Evolutionary conservation across 2,888 invertebrate genomes (phyloP).

Genomic region (Xiphydria camelus): DNA sequence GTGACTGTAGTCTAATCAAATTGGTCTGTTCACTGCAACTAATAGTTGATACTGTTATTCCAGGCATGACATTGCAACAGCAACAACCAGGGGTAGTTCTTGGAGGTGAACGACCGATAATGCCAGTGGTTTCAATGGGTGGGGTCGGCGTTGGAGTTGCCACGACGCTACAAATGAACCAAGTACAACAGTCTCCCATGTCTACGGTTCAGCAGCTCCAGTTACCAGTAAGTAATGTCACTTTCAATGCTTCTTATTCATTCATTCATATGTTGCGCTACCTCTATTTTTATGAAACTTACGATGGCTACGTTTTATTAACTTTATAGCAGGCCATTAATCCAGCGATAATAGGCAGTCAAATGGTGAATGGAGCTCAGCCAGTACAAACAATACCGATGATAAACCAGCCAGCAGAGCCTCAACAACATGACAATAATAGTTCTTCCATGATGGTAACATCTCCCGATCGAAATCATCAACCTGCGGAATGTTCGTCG

Average conservation of each 20-base stretch:
- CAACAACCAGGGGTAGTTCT: conserved; percentile 51
- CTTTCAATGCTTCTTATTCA: background rate
- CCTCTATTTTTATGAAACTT: background rate
- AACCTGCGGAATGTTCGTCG: conserved; percentile 40
- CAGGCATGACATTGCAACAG: conserved; percentile 65
- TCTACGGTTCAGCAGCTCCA: conserved; percentile 41
- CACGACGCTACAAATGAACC: conserved; percentile 48
- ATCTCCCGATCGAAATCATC: conserved; percentile 37
- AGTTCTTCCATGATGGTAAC: conserved; percentile 30
- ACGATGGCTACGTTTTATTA: too few species aligned
- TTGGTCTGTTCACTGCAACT: background rate
- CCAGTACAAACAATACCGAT: conserved; percentile 49
- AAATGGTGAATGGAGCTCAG: conserved; percentile 43
- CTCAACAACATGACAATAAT: conserved; percentile 24
- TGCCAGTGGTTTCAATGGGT: conserved; percentile 70
- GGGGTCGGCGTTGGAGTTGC: conserved; percentile 50
- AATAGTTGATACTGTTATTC: background rate
- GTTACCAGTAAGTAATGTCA: conserved; percentile 33
- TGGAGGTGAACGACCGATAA: conserved; percentile 61
- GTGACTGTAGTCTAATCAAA: background rate
- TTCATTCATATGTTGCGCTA: background rate
- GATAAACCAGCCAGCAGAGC: conserved; percentile 35
- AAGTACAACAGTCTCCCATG: conserved; percentile 44
- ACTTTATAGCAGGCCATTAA: conserved; percentile 35
- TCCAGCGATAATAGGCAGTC: conserved; percentile 49